These are phyloP conservation scores for Tinea trinotella DNA, from an alignment of 2,888 invertebrate species.

Conservation along the genomic window DNA sequence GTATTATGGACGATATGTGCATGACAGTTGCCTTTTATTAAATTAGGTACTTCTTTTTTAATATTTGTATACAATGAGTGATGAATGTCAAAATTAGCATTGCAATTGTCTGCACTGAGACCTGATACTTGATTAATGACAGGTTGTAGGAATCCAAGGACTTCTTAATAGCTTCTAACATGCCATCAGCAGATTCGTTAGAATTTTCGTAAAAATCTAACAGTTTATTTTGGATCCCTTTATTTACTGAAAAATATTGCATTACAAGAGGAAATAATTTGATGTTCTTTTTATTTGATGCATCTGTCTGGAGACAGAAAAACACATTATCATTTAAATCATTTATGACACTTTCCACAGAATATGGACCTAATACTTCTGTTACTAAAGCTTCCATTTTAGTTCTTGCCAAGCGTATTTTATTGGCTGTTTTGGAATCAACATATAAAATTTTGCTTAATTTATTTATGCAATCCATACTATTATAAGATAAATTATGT, in stretches of 20 bases:
- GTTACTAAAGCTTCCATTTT: constrained; percentile 31
- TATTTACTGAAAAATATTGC: constrained; percentile 12
- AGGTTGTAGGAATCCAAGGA: too few relatives aligned
- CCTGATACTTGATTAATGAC: too few relatives aligned
- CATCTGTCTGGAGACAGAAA: constrained; percentile 30
- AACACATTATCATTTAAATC: constrained; percentile 27
- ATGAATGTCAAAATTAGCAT: too few relatives aligned
- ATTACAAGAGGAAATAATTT: constrained; percentile 15
- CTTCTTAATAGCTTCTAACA: constrained; percentile 22
- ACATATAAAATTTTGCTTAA: constrained; percentile 27
- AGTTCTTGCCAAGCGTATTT: constrained; percentile 26
- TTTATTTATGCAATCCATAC: constrained; percentile 28
- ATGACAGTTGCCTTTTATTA: too few relatives aligned
- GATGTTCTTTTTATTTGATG: constrained; percentile 28
- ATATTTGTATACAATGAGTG: too few relatives aligned
- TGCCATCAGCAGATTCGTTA: neutral
- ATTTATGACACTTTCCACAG: constrained; percentile 25
- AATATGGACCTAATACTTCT: constrained; percentile 27
- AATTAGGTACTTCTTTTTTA: too few relatives aligned
- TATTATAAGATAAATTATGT: constrained; percentile 31
- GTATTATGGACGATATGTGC: too few relatives aligned
- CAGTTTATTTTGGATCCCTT: constrained; percentile 14
- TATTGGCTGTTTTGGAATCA: constrained; percentile 25
- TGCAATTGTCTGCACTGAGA: too few relatives aligned
- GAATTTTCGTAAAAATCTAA: neutral